Conservation (phyloP, 2,113 vertebrate species). For the Penelope pileata region DNA sequence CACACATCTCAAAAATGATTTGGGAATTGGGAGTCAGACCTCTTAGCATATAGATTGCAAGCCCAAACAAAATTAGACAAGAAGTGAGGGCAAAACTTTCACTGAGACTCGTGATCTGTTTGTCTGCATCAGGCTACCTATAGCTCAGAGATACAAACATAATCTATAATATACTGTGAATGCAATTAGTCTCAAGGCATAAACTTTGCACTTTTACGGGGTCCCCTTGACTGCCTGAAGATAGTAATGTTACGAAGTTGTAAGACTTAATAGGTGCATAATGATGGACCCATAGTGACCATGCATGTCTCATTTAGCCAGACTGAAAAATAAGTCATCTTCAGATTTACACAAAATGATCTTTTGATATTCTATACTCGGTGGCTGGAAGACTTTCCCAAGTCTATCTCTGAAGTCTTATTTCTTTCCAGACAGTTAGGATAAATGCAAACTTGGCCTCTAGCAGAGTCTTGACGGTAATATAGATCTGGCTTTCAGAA, state of each 20-base stretch:
- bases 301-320: neutral
- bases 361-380: rapidly evolving
- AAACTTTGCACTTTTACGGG: neutral
- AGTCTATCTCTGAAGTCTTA: neutral
- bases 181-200: neutral
- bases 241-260: neutral
- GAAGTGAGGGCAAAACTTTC: neutral
- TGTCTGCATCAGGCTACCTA: neutral
- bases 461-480: neutral
- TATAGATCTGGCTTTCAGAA: neutral
- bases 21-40: neutral
- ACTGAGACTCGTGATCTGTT: neutral
- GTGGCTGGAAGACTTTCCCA: neutral
- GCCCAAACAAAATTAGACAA: neutral
- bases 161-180: neutral
- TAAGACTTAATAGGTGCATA: neutral
- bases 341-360: neutral
- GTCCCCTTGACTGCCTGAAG: neutral
- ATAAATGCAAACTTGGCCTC: neutral
- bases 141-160: neutral
- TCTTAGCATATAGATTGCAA: neutral
- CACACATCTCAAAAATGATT: neutral
- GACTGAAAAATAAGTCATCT: neutral
- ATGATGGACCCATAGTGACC: neutral
- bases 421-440: neutral